Evolutionary conservation across 2,797 vertebrate genomes (phyloP).

Genomic region (Acestrorhynchus altus): DNA sequence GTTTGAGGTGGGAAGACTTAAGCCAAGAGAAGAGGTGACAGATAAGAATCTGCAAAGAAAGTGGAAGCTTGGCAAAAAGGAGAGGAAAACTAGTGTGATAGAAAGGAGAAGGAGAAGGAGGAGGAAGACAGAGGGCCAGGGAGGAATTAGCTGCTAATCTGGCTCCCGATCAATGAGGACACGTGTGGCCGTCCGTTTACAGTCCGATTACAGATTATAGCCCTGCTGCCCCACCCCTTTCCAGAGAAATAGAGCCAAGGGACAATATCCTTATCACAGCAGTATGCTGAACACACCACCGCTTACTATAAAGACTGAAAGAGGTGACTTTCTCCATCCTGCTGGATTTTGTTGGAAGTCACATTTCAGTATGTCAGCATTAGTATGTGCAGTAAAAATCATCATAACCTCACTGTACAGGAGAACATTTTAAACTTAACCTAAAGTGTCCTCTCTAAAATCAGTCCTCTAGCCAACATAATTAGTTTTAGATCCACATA

Average conservation of each 20-base stretch:
- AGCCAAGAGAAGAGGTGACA: background rate
- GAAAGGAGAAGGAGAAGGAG: conserved; percentile 26
- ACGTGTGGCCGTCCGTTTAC: conserved; percentile 48
- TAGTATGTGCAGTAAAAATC: background rate
- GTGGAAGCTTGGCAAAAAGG: conserved; percentile 40
- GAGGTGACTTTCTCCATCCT: background rate
- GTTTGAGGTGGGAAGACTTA: conserved; percentile 24
- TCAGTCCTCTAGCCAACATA: background rate
- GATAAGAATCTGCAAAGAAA: conserved; percentile 47
- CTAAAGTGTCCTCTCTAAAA: conserved; percentile 5
- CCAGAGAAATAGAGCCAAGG: background rate
- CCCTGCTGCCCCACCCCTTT: conserved; percentile 15
- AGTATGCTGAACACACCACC: background rate
- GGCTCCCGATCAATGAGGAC: conserved; percentile 39
- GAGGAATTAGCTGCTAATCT: conserved; percentile 58
- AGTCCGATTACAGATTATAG: conserved; percentile 55
- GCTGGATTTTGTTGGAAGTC: background rate
- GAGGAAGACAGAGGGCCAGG: background rate
- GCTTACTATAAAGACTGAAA: background rate
- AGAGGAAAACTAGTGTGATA: background rate
- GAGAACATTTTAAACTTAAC: no score
- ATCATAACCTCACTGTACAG: no score
- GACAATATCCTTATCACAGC: background rate
- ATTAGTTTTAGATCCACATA: background rate
- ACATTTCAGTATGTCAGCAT: background rate